Evolutionary conservation across 1,140 invertebrate species (phyloP), one percentile per base, ranked within the genome.

Genomic region (Lepidurus arcticus): DNA sequence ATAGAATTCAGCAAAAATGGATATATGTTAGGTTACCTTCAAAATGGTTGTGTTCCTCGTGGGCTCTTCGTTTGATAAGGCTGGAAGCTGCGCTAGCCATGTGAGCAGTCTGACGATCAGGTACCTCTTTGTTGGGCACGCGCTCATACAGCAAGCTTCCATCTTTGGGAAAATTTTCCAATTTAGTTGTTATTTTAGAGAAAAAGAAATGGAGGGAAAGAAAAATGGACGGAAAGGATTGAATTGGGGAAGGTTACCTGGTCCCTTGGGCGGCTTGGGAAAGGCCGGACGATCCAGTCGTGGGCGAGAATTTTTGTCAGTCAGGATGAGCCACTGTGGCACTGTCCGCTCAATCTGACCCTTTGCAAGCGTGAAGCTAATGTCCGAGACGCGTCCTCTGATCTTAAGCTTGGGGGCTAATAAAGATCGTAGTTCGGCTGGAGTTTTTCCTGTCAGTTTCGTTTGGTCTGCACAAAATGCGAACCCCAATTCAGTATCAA

Each of bases 81-180:
- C 88, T 87, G 44, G 86, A 84, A 13, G 84, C 85, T 73, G 87
- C 82, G 85, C 85, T 88, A 77, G 87, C 90, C 44, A 88, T 82
- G 21, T 53, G 76, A 8, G 87, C 85, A 65, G 88, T 84, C 44
- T 76, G 42, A 83, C 90, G 91, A 80, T 93, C 92, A 76, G 90
- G 86, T 83, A 93, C 92, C 11, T 88, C 86, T 86, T 93, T 93
- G 81, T 93, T 93, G 77, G 91, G 90, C 80, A 94, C 90, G 83
- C 92, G 89, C 84, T 94, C 93, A 82, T 94, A 95, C 75, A 94
- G 83, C 80, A 94, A 86, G 85, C 92, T 94, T 79, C 93, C 93
- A 85, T 95, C 93, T 92, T 82, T 45, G 85, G 85, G 78, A 73
- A 75, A 78, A 81, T 8, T 34, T 34, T 34, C 34, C 34, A 34